Conservation (phyloP, 2,113 vertebrate genomes). For the Pygoscelis adeliae region DNA sequence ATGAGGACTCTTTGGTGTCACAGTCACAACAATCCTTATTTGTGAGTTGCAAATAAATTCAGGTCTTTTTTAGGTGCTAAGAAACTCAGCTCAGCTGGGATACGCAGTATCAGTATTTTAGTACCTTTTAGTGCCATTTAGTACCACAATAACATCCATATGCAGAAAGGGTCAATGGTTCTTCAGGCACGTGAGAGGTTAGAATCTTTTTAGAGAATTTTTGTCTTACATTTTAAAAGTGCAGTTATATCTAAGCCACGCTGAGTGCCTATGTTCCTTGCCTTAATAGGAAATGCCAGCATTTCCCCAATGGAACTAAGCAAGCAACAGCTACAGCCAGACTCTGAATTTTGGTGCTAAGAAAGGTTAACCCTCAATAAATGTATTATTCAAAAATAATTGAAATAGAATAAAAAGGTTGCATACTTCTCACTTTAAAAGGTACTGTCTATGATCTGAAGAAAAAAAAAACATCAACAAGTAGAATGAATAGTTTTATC, state of each 20-base stretch:
- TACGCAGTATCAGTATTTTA: neutral
- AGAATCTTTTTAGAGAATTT: neutral
- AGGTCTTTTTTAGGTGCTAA: neutral
- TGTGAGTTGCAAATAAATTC: neutral
- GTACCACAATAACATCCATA: neutral
- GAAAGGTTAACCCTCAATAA: neutral
- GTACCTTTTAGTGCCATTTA: neutral
- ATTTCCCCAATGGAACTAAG: neutral
- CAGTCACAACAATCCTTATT: neutral
- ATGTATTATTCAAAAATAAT: neutral
- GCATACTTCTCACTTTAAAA: neutral
- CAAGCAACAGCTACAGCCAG: neutral
- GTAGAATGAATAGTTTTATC: neutral
- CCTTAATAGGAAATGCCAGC: neutral
- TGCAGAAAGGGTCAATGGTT: neutral
- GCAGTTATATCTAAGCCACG: neutral
- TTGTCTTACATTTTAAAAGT: neutral
- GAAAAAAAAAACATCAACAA: neutral
- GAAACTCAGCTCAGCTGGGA: neutral
- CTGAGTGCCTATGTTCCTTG: neutral
- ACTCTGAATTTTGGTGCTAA: neutral
- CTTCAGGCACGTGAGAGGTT: neutral
- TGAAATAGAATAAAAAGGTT: neutral
- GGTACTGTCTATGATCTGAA: neutral
- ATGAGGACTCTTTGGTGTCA: neutral